phyloP scores from a whole-genome alignment of 2,797 vertebrate genomes.

The Bovichtus diacanthus region DNA sequence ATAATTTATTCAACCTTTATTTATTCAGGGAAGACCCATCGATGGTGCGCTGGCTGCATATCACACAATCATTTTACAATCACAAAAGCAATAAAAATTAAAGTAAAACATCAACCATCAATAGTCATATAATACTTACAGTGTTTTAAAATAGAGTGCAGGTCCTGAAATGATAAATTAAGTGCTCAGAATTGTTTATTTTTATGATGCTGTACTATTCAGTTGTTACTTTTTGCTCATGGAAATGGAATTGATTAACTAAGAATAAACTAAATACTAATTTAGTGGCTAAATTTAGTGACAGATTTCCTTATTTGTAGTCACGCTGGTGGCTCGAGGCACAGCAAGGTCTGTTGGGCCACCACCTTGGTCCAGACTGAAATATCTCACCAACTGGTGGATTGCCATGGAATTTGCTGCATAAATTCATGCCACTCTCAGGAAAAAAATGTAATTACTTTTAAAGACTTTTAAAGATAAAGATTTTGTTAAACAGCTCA shows the following conservation, averaged over 20 bases:
- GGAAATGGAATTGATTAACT: not conserved
- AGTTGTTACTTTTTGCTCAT: not conserved
- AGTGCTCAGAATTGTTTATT: not conserved
- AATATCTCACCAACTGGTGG: not conserved
- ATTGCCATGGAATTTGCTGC: not conserved
- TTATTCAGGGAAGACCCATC: no score
- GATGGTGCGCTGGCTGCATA: no score
- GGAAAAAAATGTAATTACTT: not conserved
- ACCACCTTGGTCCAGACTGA: not conserved
- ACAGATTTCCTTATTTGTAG: not conserved
- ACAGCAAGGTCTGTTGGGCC: not conserved
- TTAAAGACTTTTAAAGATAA: no score
- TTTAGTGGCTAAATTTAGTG: no score
- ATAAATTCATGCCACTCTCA: not conserved
- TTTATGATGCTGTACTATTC: not conserved
- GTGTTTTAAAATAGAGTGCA: no score
- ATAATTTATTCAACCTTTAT: no score
- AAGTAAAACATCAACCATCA: no score
- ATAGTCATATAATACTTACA: no score
- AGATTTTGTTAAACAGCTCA: not conserved
- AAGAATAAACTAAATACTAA: not conserved
- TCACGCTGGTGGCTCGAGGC: not conserved
- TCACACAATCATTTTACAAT: no score
- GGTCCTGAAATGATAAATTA: not conserved
- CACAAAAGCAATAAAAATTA: no score